These are phyloP conservation scores for Apodemia duryi DNA, from an alignment of 2,888 invertebrate species.

Conservation along the genomic window DNA sequence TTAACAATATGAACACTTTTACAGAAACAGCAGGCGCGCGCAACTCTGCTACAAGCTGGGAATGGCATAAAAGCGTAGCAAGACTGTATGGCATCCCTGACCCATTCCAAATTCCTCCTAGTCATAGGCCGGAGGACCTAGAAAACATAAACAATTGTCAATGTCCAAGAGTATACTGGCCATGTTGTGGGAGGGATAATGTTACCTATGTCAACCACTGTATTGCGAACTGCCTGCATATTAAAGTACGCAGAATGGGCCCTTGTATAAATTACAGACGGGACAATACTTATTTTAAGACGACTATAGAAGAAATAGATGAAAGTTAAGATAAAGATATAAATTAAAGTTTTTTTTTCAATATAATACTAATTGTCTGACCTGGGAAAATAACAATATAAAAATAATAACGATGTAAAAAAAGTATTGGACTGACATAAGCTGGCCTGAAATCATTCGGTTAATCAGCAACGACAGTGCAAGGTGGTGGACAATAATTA, in stretches of 20 bases:
- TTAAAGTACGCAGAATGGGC: constrained; percentile 31
- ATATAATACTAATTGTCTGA: too few relatives aligned
- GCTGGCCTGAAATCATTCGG: too few relatives aligned
- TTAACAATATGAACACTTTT: not conserved
- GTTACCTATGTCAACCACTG: constrained; percentile 42
- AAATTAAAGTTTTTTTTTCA: too few relatives aligned
- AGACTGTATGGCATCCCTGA: constrained; percentile 19
- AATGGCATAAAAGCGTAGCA: constrained; percentile 8
- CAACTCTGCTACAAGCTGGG: not conserved
- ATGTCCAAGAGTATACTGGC: constrained; percentile 44
- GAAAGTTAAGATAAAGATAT: not conserved
- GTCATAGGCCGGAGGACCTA: constrained; percentile 23
- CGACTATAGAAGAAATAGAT: not conserved
- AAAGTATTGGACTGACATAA: too few relatives aligned
- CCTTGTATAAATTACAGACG: constrained; percentile 41
- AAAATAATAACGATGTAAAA: too few relatives aligned
- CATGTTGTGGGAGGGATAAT: constrained; percentile 35
- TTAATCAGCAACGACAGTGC: too few relatives aligned
- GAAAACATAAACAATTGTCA: constrained; percentile 22
- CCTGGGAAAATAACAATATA: too few relatives aligned
- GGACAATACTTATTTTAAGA: not conserved
- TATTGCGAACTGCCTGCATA: constrained; percentile 36
- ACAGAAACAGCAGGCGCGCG: not conserved
- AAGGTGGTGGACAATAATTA: too few relatives aligned
- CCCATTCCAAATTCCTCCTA: constrained; percentile 25